Evolutionary conservation across 1,140 invertebrate species (phyloP).

Genomic region (Heliconius melpomene): DNA sequence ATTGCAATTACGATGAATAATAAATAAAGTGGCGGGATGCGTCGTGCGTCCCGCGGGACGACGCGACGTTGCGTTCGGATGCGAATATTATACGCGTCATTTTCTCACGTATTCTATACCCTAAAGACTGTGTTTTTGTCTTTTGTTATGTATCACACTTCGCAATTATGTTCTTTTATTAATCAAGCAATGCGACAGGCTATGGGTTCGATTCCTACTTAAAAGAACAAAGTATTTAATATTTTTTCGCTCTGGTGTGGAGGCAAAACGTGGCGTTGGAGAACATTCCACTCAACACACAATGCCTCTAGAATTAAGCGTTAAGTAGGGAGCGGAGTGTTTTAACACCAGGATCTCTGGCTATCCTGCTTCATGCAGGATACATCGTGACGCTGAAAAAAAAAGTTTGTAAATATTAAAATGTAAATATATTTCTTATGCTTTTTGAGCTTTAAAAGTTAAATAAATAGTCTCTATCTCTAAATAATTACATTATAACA

Average conservation of each 20-base stretch:
- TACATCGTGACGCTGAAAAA: background rate
- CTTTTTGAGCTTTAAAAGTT: too few species aligned
- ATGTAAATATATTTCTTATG: background rate
- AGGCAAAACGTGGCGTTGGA: too few species aligned
- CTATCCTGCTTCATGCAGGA: background rate
- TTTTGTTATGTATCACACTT: background rate
- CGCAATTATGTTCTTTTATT: background rate
- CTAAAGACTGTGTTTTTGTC: background rate
- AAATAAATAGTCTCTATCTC: too few species aligned
- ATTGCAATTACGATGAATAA: conserved; percentile 64
- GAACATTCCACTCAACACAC: too few species aligned
- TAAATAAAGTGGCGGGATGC: conserved; percentile 59
- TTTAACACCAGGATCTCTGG: too few species aligned
- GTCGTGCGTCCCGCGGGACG: conserved; percentile 52
- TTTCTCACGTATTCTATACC: conserved; percentile 62
- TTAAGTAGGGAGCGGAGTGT: too few species aligned
- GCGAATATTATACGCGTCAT: conserved; percentile 66
- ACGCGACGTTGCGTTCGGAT: conserved; percentile 50
- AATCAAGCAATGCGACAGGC: too few species aligned
- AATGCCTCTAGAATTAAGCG: too few species aligned
- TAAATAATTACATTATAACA: background rate
- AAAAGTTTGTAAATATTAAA: background rate
- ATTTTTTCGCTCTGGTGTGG: too few species aligned
- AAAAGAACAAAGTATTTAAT: too few species aligned
- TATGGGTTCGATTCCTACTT: too few species aligned